phyloP scores from a whole-genome alignment of 2,888 invertebrate genomes.

The Mesorhabditis belari region DNA sequence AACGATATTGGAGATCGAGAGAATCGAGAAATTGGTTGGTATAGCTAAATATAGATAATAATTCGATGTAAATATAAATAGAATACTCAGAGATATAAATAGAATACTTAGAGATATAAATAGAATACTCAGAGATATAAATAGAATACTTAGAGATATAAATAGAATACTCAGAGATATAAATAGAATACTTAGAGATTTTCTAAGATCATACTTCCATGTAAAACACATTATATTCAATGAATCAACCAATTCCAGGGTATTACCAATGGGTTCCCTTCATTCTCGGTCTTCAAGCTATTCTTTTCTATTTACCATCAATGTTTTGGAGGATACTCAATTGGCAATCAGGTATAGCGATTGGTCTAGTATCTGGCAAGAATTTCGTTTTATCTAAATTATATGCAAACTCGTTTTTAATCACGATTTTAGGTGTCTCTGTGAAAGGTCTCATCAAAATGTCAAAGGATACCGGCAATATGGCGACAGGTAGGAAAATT shows the following conservation, averaged over 20 bases:
- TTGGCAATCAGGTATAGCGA: conserved; percentile 51
- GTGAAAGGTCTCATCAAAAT: conserved; percentile 51
- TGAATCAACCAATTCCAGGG: conserved; percentile 15
- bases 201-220: not conserved
- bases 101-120: not conserved
- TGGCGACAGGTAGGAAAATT: conserved; percentile 16
- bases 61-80: not conserved
- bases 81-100: not conserved
- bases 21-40: conserved; percentile 39
- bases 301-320: conserved; percentile 58
- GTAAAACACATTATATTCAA: not conserved
- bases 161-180: not conserved
- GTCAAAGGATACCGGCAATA: conserved; percentile 56
- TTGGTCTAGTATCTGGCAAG: not conserved
- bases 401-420: too few relatives aligned
- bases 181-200: not conserved
- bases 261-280: conserved; percentile 56
- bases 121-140: not conserved
- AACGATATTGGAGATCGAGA: conserved; percentile 36
- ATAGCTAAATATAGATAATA: not conserved
- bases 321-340: conserved; percentile 57
- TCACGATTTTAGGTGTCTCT: conserved; percentile 15
- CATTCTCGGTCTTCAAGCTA: conserved; percentile 57
- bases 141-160: not conserved
- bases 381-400: not conserved